Evolutionary conservation across 1,140 invertebrate genomes (phyloP).

Genomic region (Zaprionus africanus): DNA sequence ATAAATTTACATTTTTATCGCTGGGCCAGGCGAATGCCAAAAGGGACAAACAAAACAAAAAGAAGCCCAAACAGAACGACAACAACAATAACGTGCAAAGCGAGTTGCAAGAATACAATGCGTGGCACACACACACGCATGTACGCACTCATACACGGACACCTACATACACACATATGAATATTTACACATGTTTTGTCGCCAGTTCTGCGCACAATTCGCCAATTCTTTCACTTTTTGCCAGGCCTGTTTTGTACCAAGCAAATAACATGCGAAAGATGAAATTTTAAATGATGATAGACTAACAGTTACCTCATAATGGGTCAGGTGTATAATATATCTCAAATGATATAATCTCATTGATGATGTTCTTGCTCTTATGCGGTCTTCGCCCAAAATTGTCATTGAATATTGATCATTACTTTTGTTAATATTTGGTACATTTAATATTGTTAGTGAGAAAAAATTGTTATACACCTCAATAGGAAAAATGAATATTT

Average conservation of each 20-base stretch:
- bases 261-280: slow-evolving; percentile 22
- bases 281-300: not conserved
- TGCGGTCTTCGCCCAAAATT: too few species aligned
- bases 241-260: slow-evolving; percentile 33
- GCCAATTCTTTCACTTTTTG: slow-evolving; percentile 20
- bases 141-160: not conserved
- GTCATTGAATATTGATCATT: too few species aligned
- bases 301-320: not conserved
- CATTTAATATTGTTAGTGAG: too few species aligned
- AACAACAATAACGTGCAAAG: slow-evolving; percentile 52
- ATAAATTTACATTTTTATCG: slow-evolving; percentile 83
- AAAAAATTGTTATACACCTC: too few species aligned
- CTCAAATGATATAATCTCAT: too few species aligned
- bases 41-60: slow-evolving; percentile 46
- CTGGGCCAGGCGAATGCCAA: slow-evolving; percentile 65
- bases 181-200: slow-evolving; percentile 78
- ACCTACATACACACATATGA: slow-evolving; percentile 51
- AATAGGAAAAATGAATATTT: too few species aligned
- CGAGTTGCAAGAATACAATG: slow-evolving; percentile 52
- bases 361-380: too few species aligned
- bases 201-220: slow-evolving; percentile 46
- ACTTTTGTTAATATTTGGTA: too few species aligned
- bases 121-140: slow-evolving; percentile 23
- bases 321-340: too few species aligned
- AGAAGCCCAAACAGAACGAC: slow-evolving; percentile 40